A percentile compares a stretch with the other conserved stretches of the same genome.
phyloP scores from a whole-genome alignment of 2,888 invertebrate species.

The Pyrrhia umbra region DNA sequence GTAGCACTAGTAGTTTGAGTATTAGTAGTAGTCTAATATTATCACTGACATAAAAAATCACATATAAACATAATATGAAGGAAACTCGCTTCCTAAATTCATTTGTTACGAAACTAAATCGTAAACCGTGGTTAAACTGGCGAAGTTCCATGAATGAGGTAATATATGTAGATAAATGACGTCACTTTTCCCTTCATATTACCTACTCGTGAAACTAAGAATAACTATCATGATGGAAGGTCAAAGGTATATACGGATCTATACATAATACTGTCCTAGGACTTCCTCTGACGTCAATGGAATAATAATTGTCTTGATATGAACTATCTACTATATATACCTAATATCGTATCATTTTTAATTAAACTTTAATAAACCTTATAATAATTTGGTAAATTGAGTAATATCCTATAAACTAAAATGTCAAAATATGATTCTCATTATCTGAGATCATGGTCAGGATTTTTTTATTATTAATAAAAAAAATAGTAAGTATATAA shows the following conservation, averaged over 20 bases:
- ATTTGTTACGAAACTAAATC: slow-evolving; percentile 32
- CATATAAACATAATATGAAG: background rate
- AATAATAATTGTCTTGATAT: background rate
- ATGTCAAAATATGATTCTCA: too few species aligned
- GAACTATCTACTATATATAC: too few species aligned
- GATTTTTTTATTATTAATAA: too few species aligned
- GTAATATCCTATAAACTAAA: too few species aligned
- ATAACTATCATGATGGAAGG: slow-evolving; percentile 31
- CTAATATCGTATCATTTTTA: too few species aligned
- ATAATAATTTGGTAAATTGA: too few species aligned
- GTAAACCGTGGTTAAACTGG: slow-evolving; percentile 46
- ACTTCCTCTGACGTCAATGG: slow-evolving; percentile 3
- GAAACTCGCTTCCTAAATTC: slow-evolving; percentile 18
- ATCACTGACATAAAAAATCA: background rate
- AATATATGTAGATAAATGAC: slow-evolving; percentile 36
- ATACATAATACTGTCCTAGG: background rate
- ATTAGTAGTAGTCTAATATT: background rate
- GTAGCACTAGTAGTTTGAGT: too few species aligned
- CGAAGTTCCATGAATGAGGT: slow-evolving; percentile 51
- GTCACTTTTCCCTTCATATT: slow-evolving; percentile 33
- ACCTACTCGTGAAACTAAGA: slow-evolving; percentile 6
- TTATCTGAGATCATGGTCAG: too few species aligned
- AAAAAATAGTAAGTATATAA: too few species aligned
- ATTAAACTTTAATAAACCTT: too few species aligned
- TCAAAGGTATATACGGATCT: background rate